These are phyloP conservation scores for Orius insidiosus DNA, from an alignment of 1,140 invertebrate species.

Conservation along the genomic window DNA sequence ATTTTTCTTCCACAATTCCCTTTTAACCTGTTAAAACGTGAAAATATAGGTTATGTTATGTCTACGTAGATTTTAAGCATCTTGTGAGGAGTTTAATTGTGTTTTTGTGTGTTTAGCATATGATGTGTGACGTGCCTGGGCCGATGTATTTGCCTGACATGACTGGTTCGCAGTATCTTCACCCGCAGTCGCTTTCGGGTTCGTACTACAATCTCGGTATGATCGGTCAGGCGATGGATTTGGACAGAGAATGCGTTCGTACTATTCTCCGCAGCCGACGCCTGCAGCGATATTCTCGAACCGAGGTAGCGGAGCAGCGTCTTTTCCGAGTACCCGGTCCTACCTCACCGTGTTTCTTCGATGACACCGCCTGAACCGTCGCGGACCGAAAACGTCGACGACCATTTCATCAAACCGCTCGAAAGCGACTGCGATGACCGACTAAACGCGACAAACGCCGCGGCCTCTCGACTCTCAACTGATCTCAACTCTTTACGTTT, in stretches of 20 bases:
- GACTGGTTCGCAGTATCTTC: constrained; percentile 16
- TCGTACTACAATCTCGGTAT: constrained; percentile 22
- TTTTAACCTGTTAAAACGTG: neutral
- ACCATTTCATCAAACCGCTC: constrained; percentile 6
- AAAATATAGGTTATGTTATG: neutral
- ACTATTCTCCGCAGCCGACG: constrained; percentile 7
- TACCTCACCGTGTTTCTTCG: neutral
- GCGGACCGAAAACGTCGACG: neutral
- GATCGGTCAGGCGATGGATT: constrained; percentile 6
- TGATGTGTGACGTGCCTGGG: constrained; percentile 12
- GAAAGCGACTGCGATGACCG: constrained; percentile 2
- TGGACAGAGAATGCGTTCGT: constrained; percentile 6
- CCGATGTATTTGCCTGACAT: constrained; percentile 8
- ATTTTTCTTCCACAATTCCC: neutral
- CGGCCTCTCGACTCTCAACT: constrained; percentile 12
- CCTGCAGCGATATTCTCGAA: neutral
- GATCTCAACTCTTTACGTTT: constrained; percentile 17
- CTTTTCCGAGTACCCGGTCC: constrained; percentile 5
- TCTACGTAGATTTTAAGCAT: neutral
- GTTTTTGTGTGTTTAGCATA: constrained; percentile 12
- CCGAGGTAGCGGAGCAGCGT: neutral
- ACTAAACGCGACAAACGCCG: neutral
- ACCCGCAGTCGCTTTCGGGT: constrained; percentile 21
- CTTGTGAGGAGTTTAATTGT: neutral
- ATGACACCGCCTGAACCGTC: neutral